Evolutionary conservation across 2,797 vertebrate genomes (phyloP), one percentile per base, ranked within the genome.

Genomic region (Manis crassicaudata): DNA sequence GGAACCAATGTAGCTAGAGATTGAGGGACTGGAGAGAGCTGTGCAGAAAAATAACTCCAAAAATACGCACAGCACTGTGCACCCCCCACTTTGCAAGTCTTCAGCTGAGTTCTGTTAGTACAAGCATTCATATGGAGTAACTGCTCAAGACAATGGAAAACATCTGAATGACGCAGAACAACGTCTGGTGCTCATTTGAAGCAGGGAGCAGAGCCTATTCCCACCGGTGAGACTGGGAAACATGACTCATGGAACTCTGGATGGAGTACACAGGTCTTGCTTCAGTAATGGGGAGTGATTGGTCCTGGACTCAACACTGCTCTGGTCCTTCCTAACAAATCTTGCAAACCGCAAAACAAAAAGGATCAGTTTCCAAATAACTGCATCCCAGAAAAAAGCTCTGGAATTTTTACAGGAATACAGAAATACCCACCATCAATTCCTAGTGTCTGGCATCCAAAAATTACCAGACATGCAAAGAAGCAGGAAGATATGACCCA

Each of bases 241-340:
- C 4, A 10, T 0, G 40, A 83, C 18, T 83, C 14, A 3, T 43
- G 60, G 8, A 27, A 35, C 43, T 80, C 37, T 37, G 29, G 46
- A 72, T 11, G 43, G 17, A 83, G 9, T 35, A 68, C 7, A 76
- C 29, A 62, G 16, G 58, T 56, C 43, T 86, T 70, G 70, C n/a
- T 9, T 73, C 29, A 88, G 11, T 17, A 84, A 93, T 46, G 40
- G 40, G 18, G 50, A 88, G 25, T 62, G 29, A 88, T 23, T 76
- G 56, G 62, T 21, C 25, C 77, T 73, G 40, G 65, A 73, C 13
- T 16, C 29, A 95, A 62, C 56, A 88, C 18, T n/a, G 11, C 29
- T 79, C 68, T 88, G n/a, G 63, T 83, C 40, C 84, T 82, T 43
- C 75, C 67, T 90, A 87, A 83, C 20, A 52, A 52, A 85, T 80